Evolutionary conservation across 2,113 vertebrate genomes (phyloP), one percentile per base, ranked within the genome.

Genomic region (Saimiri boliviensis): DNA sequence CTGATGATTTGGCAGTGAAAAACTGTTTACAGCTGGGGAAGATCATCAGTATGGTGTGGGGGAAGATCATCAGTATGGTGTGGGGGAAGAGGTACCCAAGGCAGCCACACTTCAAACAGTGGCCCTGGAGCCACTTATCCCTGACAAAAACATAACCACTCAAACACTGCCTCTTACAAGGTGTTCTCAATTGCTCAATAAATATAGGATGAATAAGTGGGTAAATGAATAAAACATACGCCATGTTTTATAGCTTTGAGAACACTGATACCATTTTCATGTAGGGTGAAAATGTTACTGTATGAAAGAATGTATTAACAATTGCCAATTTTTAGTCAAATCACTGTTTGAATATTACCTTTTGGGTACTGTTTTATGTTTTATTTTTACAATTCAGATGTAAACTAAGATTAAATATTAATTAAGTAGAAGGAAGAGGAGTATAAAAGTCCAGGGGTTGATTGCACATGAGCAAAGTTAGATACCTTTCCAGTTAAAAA

Each of bases 371-470:
- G 37, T 40, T 96, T 89, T 84, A 92, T 76, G 86, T 86, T 89
- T 93, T 49, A 42, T 35, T 85, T 94, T 93, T 93, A 52, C 6
- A 95, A 25, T 58, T 92, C 35, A 60, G 10, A 32, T 82, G 5
- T 85, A 91, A 88, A 30, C 86, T 77, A 86, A 84, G 56, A 83
- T 52, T 79, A 85, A 92, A 60, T 95, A 35, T 73, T 96, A 81
- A 74, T 30, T 60, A 92, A 91, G n/a, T 19, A 30, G 6, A 35
- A 82, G 42, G 19, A 58, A 45, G 14, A 84, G 5, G 40, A 47
- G 68, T 91, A 45, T 80, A 87, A 94, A 96, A 88, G 4, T 8
- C 4, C 9, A 73, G 21, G 32, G 27, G 16, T 6, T 2, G 16
- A 68, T 21, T 27, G 16, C 42, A 35, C 14, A 40, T 82, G 14